Evolutionary conservation across 1,140 invertebrate genomes (phyloP).

Genomic region (Cylas formicarius): DNA sequence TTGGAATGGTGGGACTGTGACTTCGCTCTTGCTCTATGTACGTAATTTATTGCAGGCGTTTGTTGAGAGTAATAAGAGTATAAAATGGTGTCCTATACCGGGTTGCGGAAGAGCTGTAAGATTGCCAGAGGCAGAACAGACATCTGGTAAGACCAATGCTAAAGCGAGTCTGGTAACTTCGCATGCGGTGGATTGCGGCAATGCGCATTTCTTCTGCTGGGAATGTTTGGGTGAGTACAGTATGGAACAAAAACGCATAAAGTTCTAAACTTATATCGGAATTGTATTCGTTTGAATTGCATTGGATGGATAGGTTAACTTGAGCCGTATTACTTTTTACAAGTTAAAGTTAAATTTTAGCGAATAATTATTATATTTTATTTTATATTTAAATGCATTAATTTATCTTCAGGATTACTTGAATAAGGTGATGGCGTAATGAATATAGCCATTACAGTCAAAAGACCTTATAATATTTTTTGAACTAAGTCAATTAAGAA

Average conservation of each 20-base stretch:
- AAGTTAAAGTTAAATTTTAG: too few relatives aligned
- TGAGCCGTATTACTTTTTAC: background rate
- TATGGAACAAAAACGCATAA: too few relatives aligned
- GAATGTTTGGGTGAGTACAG: slow-evolving; percentile 43
- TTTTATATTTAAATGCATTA: too few relatives aligned
- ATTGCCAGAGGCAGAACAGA: slow-evolving; percentile 53
- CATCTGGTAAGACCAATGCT: slow-evolving; percentile 29
- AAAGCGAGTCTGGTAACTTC: slow-evolving; percentile 45
- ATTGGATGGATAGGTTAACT: background rate
- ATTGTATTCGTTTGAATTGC: background rate
- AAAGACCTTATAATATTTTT: too few relatives aligned
- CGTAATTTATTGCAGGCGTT: slow-evolving; percentile 52
- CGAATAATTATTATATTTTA: too few relatives aligned
- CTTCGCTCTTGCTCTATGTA: too few relatives aligned
- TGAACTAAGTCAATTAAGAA: too few relatives aligned
- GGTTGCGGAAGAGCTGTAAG: slow-evolving; percentile 62
- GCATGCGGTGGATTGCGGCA: slow-evolving; percentile 66
- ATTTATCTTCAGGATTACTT: too few relatives aligned
- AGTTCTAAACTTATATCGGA: slow-evolving; percentile 1
- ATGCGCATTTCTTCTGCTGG: slow-evolving; percentile 70
- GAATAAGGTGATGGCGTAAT: too few relatives aligned
- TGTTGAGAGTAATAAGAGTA: slow-evolving; percentile 64
- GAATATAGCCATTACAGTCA: too few relatives aligned
- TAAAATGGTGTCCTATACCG: slow-evolving; percentile 68
- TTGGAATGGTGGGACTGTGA: too few relatives aligned